Percentiles rank a stretch among this genome's conserved stretches.
phyloP scores from a whole-genome alignment of 2,888 invertebrate genomes.

The Synergus umbraculus region DNA sequence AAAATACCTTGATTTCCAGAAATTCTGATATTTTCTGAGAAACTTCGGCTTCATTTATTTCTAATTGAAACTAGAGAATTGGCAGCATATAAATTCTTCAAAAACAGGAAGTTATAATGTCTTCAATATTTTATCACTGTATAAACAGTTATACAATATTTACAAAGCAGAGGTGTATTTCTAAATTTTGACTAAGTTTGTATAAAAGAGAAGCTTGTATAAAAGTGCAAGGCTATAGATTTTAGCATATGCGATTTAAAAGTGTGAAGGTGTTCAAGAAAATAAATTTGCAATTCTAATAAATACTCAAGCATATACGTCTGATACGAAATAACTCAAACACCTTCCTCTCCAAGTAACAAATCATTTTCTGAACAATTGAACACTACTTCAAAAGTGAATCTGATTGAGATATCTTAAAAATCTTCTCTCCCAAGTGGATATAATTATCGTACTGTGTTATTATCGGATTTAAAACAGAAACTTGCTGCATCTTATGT shows the following conservation, averaged over 20 bases:
- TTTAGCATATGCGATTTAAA: neutral
- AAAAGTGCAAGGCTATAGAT: too few relatives aligned
- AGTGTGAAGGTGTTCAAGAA: neutral
- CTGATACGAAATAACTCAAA: neutral
- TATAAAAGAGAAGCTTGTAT: too few relatives aligned
- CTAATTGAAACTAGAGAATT: too few relatives aligned
- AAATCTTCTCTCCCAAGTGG: conserved; percentile 1
- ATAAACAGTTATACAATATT: too few relatives aligned
- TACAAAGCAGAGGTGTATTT: too few relatives aligned
- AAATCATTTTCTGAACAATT: conserved; percentile 4
- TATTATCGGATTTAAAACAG: conserved; percentile 36
- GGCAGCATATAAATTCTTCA: too few relatives aligned
- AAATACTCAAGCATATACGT: neutral
- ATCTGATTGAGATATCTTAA: neutral
- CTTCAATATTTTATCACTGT: too few relatives aligned
- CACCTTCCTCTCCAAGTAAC: neutral
- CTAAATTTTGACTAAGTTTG: too few relatives aligned
- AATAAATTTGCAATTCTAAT: neutral
- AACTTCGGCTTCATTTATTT: too few relatives aligned
- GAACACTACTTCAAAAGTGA: neutral
- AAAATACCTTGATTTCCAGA: neutral
- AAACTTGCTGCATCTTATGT: conserved; percentile 30
- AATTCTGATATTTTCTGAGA: neutral
- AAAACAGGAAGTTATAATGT: too few relatives aligned
- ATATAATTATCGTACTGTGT: conserved; percentile 23